phyloP scores from a whole-genome alignment of 2,797 vertebrate genomes.

The Anabacerthia variegaticeps region DNA sequence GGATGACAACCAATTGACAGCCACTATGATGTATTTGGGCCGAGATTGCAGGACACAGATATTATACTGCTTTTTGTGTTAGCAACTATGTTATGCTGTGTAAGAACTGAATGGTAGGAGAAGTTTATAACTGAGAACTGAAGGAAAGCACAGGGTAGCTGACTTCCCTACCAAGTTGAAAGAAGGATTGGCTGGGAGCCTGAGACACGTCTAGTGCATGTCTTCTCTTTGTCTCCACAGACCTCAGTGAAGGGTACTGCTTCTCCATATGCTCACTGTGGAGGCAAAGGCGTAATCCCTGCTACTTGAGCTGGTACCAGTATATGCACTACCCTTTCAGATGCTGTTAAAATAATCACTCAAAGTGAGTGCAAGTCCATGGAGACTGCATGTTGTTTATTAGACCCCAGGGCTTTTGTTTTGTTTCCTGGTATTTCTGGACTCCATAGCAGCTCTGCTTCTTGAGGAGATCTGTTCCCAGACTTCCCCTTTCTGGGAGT shows the following conservation, averaged over 20 bases:
- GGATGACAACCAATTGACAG: not conserved
- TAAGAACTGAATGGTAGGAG: not conserved
- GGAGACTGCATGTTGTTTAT: not conserved
- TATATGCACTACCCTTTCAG: not conserved
- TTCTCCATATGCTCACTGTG: not conserved
- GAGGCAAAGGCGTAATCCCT: not conserved
- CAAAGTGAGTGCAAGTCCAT: not conserved
- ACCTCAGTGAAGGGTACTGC: not conserved
- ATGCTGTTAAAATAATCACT: conserved; percentile 29
- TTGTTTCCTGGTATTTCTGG: not conserved
- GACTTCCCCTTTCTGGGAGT: not conserved
- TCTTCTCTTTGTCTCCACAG: conserved; percentile 26
- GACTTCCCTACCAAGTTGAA: not conserved
- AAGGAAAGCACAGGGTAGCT: not conserved
- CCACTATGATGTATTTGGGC: not conserved
- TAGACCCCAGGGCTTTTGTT: not conserved
- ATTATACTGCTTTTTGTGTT: not conserved
- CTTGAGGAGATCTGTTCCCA: not conserved
- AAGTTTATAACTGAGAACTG: not conserved
- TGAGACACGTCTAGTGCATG: not conserved
- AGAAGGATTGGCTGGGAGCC: conserved; percentile 1
- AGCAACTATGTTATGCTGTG: not conserved
- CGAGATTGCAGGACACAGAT: not conserved
- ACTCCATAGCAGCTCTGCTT: not conserved
- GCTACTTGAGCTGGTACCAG: not conserved